These are phyloP conservation scores for Rhingia campestris DNA, from an alignment of 2,888 invertebrate genomes.

Conservation along the genomic window DNA sequence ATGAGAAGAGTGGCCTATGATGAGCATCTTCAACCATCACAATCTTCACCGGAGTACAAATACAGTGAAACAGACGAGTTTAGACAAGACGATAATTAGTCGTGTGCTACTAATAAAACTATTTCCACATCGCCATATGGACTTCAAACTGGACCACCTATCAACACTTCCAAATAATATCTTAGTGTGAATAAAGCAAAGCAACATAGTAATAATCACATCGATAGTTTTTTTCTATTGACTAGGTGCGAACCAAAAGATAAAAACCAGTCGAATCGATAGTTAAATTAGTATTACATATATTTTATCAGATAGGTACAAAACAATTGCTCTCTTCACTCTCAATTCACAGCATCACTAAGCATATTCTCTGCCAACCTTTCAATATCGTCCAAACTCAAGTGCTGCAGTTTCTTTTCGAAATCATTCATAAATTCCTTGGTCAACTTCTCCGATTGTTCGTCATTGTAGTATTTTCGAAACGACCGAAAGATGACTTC, in stretches of 20 bases:
- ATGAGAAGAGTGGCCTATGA: conserved; percentile 12
- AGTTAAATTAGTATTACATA: conserved; percentile 34
- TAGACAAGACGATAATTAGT: conserved; percentile 41
- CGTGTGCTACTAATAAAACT: conserved; percentile 23
- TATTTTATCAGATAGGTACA: conserved; percentile 62
- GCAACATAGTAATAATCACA: too few relatives aligned
- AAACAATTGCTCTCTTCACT: conserved; percentile 27
- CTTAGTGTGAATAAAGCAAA: background rate
- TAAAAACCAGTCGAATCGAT: too few relatives aligned
- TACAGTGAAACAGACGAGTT: conserved; percentile 53
- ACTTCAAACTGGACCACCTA: conserved; percentile 22
- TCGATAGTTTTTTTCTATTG: too few relatives aligned
- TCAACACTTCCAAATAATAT: background rate
- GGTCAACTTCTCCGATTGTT: conserved; percentile 84
- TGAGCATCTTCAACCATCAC: conserved; percentile 26
- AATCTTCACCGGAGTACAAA: conserved; percentile 62
- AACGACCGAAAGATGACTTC: conserved; percentile 84
- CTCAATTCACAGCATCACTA: conserved; percentile 27
- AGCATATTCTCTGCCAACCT: conserved; percentile 78
- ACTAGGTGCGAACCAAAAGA: too few relatives aligned
- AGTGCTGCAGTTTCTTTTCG: conserved; percentile 79
- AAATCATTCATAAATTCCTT: conserved; percentile 81
- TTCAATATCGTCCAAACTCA: conserved; percentile 82
- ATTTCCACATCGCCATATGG: conserved; percentile 18
- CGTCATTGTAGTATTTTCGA: conserved; percentile 85